Percentiles rank a stretch among this genome's conserved stretches.
These are phyloP conservation scores for Pangasius djambal DNA, from an alignment of 2,797 vertebrate genomes.

Conservation along the genomic window DNA sequence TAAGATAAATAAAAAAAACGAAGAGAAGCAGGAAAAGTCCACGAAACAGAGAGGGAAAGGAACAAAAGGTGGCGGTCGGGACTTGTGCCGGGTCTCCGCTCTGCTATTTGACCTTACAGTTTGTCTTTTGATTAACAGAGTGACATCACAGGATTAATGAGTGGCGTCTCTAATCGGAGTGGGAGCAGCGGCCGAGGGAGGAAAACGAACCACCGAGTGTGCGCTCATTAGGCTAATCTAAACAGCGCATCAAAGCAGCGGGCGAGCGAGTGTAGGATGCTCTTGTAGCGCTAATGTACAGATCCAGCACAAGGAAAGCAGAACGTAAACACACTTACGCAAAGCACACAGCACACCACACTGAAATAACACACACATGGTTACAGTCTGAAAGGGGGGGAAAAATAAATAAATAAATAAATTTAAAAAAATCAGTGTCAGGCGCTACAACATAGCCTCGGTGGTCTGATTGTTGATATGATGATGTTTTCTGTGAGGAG, in stretches of 20 bases:
- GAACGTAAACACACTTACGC: not conserved
- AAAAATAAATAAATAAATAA: too few relatives aligned
- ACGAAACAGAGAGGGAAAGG: not conserved
- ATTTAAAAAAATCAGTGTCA: too few relatives aligned
- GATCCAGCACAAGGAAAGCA: not conserved
- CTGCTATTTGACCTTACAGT: conserved; percentile 41
- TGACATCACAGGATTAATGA: conserved; percentile 53
- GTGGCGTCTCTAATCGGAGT: conserved; percentile 49
- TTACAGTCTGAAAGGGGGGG: not conserved
- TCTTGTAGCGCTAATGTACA: not conserved
- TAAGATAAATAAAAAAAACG: not conserved
- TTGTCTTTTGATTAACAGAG: conserved; percentile 52
- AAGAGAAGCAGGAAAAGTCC: not conserved
- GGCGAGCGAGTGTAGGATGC: not conserved
- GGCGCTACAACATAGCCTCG: not conserved
- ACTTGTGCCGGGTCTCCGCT: conserved; percentile 35
- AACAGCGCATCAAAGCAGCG: conserved; percentile 41
- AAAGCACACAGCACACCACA: not conserved
- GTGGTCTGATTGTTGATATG: too few relatives aligned
- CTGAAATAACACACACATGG: not conserved
- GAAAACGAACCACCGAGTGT: conserved; percentile 46
- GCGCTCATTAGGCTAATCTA: conserved; percentile 38
- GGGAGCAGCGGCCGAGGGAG: conserved; percentile 46
- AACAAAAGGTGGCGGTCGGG: not conserved
- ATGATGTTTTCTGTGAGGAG: not conserved